Conservation (phyloP, 2,797 vertebrate genomes). For the Tapera naevia region DNA sequence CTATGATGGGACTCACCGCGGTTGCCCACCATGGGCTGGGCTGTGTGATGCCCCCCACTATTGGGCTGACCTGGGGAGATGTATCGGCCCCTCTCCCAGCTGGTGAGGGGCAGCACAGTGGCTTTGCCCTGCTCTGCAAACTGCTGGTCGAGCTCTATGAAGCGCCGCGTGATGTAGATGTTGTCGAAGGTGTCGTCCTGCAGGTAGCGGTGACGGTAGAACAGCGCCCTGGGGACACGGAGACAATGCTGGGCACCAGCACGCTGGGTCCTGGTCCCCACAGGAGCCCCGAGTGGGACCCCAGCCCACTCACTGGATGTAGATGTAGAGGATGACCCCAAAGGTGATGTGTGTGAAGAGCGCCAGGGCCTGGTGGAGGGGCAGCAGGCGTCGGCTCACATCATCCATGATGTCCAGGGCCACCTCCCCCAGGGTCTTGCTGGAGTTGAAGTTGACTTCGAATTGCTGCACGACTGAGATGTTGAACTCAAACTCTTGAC, state of each 20-base stretch:
- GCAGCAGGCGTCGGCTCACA: conserved; percentile 63
- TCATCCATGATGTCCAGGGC: conserved; percentile 80
- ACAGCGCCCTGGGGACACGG: conserved; percentile 70
- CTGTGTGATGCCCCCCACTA: fast-evolving
- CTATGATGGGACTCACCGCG: fast-evolving
- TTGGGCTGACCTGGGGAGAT: conserved; percentile 76
- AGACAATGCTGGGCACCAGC: fast-evolving
- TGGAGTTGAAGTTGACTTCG: conserved; percentile 76
- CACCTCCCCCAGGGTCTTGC: conserved; percentile 80
- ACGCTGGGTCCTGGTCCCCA: fast-evolving
- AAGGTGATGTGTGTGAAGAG: conserved; percentile 74
- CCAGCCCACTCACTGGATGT: conserved; percentile 77
- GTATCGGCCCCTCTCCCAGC: conserved; percentile 77
- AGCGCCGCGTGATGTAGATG: conserved; percentile 82
- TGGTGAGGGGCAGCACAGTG: conserved; percentile 81
- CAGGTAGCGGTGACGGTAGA: conserved; percentile 82
- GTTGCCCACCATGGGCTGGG: fast-evolving
- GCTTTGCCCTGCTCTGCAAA: conserved; percentile 63
- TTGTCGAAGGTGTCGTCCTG: conserved; percentile 83
- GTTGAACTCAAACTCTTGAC: conserved; percentile 88
- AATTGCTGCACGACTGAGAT: conserved; percentile 75
- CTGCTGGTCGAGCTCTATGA: conserved; percentile 77
- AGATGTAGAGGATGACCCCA: conserved; percentile 74
- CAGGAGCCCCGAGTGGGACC: fast-evolving
- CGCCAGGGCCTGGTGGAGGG: conserved; percentile 15